Percentiles rank a stretch among this genome's conserved stretches.
Evolutionary conservation across 2,113 vertebrate genomes (phyloP).

Genomic region (Megaceryle torquata): DNA sequence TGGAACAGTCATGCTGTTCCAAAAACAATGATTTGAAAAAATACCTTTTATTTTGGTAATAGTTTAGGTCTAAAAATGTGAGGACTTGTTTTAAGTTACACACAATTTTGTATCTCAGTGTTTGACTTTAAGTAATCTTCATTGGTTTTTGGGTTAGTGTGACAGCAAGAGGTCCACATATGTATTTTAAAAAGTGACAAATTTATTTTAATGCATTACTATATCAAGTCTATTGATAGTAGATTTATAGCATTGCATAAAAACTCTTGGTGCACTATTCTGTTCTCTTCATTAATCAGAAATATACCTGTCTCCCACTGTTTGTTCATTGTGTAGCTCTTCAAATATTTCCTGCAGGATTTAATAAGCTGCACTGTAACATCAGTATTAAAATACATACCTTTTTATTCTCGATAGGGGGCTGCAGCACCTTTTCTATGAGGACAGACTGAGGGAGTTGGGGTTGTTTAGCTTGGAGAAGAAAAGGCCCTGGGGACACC

Average conservation of each 20-base stretch:
- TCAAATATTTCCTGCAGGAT: conserved; percentile 48
- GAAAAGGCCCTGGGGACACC: no score
- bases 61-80: neutral
- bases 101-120: neutral
- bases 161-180: neutral
- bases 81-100: neutral
- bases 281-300: conserved; percentile 24
- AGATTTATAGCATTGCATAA: neutral
- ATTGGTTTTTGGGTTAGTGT: neutral
- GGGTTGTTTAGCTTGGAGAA: no score
- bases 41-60: neutral
- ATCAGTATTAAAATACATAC: conserved; percentile 50
- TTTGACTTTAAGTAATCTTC: neutral
- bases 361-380: conserved; percentile 35
- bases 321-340: conserved; percentile 23
- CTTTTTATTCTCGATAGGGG: neutral
- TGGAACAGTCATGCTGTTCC: neutral
- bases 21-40: neutral
- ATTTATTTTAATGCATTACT: neutral
- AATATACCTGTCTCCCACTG: neutral
- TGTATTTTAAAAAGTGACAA: neutral
- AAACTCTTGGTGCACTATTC: neutral
- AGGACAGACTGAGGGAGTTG: neutral
- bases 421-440: neutral
- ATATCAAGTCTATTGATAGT: neutral